Base-by-base conservation (phyloP, 1,140 invertebrate genomes). In the Penaeus indicus region DNA sequence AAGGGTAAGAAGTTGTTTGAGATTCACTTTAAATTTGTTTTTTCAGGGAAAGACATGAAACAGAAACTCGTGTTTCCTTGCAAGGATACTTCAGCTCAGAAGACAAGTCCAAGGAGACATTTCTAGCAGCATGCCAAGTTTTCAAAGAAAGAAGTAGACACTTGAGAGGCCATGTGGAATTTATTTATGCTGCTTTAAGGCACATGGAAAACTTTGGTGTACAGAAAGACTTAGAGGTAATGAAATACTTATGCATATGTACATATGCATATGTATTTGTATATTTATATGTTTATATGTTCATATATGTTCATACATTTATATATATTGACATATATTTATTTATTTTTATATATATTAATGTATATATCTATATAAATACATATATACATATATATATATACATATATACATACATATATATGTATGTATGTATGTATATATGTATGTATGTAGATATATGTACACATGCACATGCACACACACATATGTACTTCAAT, bases 131-230 rank as follows among this genome's bases (percentile, higher is more conserved):
- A 92, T 93, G 98, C 54, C 94, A 95, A 89, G 95, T 95, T 85
- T 98, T 96, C 89, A 93, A 95, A 91, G 93, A 93, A 19, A 93
- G 94, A 84, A 95, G 94, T 79, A 94, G 93, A 0, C 94, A 95
- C 90, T 93, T 95, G 89, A 93, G 95, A 81, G 97, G 97, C 61
- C 97, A 98, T 93, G 96, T 98, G 1, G 97, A 99, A 91, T 99
- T 99, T 93, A 98, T 99, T 90, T 96, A 97, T 92, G 94, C 96
- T 3, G 97, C 98, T 0, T 92, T 99, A 47, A 95, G 95, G 75
- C 94, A 96, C 91, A 97, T 99, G 96, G 95, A 98, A 91, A 95
- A 96, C 77, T 99, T 97, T 94, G 96, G 96, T 0, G 96, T 98
- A 0, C 94, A 98, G 75, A 96, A 96, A 92, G 98, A 99, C 93